Evolutionary conservation across 2,797 vertebrate species (phyloP), one percentile per base, ranked within the genome.

Genomic region (Martes flavigula): DNA sequence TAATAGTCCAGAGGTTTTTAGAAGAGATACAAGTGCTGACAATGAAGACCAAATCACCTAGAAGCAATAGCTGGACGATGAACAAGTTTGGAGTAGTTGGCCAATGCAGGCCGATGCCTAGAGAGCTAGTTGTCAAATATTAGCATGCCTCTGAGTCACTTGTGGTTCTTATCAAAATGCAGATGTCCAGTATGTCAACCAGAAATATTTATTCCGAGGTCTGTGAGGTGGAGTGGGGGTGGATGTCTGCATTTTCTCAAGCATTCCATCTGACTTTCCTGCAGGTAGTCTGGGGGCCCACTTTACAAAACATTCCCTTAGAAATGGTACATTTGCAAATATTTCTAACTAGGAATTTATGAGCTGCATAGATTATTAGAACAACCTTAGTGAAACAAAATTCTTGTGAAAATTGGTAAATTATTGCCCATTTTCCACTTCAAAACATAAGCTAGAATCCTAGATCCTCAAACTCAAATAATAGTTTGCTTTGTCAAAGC

Each of bases 401-500:
- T 82, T 86, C n/a, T 88, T 89, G 4, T 17, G 14, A 82, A 94
- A 96, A 93, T 48, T 25, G 3, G 1, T 4, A 20, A 13, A 82
- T 46, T 32, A 25, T 30, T 88, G 7, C 85, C 20, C 17, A 40
- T 21, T 88, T 56, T 66, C 20, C 27, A 62, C 8, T 56, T 91
- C 54, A 84, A 81, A 85, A 79, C 75, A 79, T 88, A 35, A 88
- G 1, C 4, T 66, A 77, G 27, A 90, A 54, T 88, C 21, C 25
- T 10, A 86, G 56, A 35, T 32, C 21, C 40, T 68, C 10, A 85
- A 86, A 89, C 4, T 82, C 64, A 87, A 82, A 75, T 84, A 30
- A 25, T 15, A 13, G 3, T 35, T 92, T 35, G 13, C 9, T 95
- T 83, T 95, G 35, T 85, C 20, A 95, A 94, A 93, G 51, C 60